Conservation (phyloP, 2,888 invertebrate genomes). For the Lordiphosa andalusiaca region DNA sequence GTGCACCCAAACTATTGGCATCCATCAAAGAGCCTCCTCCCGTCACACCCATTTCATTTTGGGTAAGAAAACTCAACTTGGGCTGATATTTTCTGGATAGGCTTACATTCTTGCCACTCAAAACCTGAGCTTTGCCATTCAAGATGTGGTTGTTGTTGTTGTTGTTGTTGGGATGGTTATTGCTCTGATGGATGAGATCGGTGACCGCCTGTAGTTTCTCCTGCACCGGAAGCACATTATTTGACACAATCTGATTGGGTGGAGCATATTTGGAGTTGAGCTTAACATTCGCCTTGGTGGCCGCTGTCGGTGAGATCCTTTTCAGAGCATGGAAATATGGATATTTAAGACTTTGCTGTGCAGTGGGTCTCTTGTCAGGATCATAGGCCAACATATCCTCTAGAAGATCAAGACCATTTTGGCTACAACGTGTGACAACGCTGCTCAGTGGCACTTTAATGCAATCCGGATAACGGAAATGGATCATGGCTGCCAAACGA, state of each 20-base stretch:
- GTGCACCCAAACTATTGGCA: slow-evolving; percentile 31
- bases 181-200: slow-evolving; percentile 66
- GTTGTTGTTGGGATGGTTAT: slow-evolving; percentile 50
- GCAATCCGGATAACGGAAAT: slow-evolving; percentile 96
- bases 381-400: slow-evolving; percentile 94
- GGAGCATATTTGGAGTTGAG: slow-evolving; percentile 66
- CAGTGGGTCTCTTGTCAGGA: slow-evolving; percentile 94
- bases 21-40: slow-evolving; percentile 20
- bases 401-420: slow-evolving; percentile 90
- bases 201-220: slow-evolving; percentile 74
- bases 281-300: slow-evolving; percentile 70
- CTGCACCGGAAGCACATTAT: slow-evolving; percentile 77
- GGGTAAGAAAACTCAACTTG: slow-evolving; percentile 69
- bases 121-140: slow-evolving; percentile 30
- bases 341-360: slow-evolving; percentile 91
- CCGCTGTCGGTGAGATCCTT: slow-evolving; percentile 77
- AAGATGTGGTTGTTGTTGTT: slow-evolving; percentile 27
- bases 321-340: slow-evolving; percentile 80
- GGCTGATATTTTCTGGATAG: slow-evolving; percentile 64
- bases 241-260: slow-evolving; percentile 64
- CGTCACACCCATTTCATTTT: slow-evolving; percentile 58
- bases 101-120: slow-evolving; percentile 43
- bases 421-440: slow-evolving; percentile 90
- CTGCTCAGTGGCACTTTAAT: slow-evolving; percentile 89
- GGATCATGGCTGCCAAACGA: slow-evolving; percentile 94